Evolutionary conservation across 2,888 invertebrate species (phyloP).

Genomic region (Hypolimnas misippus): DNA sequence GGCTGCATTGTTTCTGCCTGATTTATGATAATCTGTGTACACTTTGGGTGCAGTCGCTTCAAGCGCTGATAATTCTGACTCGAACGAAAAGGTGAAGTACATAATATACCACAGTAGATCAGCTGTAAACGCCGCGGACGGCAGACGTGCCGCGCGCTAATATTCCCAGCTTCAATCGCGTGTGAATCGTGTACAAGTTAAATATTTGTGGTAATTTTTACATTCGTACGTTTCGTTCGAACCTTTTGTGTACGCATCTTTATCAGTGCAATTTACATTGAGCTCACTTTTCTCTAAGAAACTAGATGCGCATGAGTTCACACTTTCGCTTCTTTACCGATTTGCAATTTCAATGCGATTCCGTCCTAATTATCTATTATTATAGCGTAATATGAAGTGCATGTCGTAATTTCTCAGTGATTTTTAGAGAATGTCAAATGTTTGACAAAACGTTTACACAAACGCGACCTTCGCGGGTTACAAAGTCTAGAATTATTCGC

Average conservation of each 20-base stretch:
- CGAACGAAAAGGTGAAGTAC: constrained; percentile 45
- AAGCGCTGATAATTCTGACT: constrained; percentile 47
- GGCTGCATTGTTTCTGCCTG: constrained; percentile 33
- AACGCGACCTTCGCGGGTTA: constrained; percentile 51
- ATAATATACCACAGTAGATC: constrained; percentile 65
- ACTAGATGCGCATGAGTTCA: constrained; percentile 70
- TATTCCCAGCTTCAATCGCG: constrained; percentile 48
- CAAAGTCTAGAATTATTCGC: constrained; percentile 49
- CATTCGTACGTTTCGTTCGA: constrained; percentile 39
- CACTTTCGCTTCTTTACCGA: constrained; percentile 64
- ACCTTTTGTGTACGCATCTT: constrained; percentile 30
- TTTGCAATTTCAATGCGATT: constrained; percentile 43
- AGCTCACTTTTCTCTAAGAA: constrained; percentile 36
- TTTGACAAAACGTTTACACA: constrained; percentile 37
- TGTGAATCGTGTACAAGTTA: constrained; percentile 53
- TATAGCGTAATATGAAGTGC: constrained; percentile 25
- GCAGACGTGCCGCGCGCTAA: constrained; percentile 56
- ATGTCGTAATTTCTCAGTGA: constrained; percentile 25
- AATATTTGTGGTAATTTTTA: constrained; percentile 36
- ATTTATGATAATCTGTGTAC: constrained; percentile 30
- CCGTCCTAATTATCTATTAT: constrained; percentile 37
- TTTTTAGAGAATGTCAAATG: constrained; percentile 28
- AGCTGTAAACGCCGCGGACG: constrained; percentile 59
- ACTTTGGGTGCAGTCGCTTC: constrained; percentile 41
- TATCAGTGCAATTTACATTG: constrained; percentile 51